Base-by-base conservation (phyloP, 92 coral and sea anemone species). In the Phenganax subtilis region DNA sequence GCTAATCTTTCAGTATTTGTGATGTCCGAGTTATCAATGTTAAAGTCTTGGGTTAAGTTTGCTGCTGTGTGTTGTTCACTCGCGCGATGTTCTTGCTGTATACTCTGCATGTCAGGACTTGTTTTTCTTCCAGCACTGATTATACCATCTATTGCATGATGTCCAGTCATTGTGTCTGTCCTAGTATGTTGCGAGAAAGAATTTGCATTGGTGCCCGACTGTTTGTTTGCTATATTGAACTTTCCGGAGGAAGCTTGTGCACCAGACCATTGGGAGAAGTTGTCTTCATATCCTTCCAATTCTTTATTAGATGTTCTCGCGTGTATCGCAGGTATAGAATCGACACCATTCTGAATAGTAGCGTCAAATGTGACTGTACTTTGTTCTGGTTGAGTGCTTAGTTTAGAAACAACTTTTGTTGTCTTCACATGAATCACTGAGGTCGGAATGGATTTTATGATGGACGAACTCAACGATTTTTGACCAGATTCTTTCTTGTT, bases 351-450 rank as follows among this genome's bases (percentile, higher is more conserved):
- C 11, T 64, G 10, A 64, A n/a, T 44, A 10, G n/a, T n/a, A n/a
- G n/a, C 17, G 12, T 64, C 70, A 64, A 44, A 20, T 12, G 53
- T 75, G 47, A 2, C 30, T 29, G 3, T 53, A 17, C 30, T 7
- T 12, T 55, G 81, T 76, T 63, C 29, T 17, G 74, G 62, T 79
- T 64, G 58, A 29, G 51, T 57, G 51, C 47, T 54, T 64, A 11
- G 56, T 54, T 51, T 16, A 28, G 74, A 17, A 63, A 30, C 55
- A 79, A 57, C 55, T 54, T 79, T 79, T 51, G 74, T 53, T 55
- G 58, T 62, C 25, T 51, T 63, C 52, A 79, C 65, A 79, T 79
- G 62, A 28, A 79, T 79, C 59, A 79, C 83, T 5, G 83, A 79
- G 15, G 83, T 64, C 31, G 83, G 83, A 52, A 79, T 65, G 20